Evolutionary conservation across 2,797 vertebrate genomes (phyloP).

Genomic region (Pipistrellus nathusii): DNA sequence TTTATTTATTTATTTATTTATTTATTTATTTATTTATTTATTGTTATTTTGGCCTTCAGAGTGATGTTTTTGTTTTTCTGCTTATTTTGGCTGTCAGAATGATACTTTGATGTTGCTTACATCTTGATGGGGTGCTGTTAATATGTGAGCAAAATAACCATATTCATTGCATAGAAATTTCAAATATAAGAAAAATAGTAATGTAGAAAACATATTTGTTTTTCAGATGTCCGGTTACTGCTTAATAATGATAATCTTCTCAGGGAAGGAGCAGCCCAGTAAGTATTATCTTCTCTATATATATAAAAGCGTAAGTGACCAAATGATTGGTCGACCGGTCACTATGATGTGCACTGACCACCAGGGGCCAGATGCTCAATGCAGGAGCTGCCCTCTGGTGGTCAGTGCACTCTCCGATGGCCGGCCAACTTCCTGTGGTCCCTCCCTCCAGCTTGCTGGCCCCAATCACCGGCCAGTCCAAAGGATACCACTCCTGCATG

Average conservation of each 20-base stretch:
- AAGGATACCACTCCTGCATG: too few species aligned
- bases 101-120: slow-evolving; percentile 56
- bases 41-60: slow-evolving; percentile 57
- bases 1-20: slow-evolving; percentile 49
- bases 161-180: slow-evolving; percentile 47
- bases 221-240: slow-evolving; percentile 96
- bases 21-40: neutral
- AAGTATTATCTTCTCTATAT: slow-evolving; percentile 86
- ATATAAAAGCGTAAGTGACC: too few species aligned
- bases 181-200: slow-evolving; percentile 58
- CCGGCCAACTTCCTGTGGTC: too few species aligned
- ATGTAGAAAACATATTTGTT: slow-evolving; percentile 75
- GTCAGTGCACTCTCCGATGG: too few species aligned
- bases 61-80: slow-evolving; percentile 53
- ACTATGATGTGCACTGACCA: too few species aligned
- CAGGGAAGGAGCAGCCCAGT: slow-evolving; percentile 98
- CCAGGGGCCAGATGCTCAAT: too few species aligned
- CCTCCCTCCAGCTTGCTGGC: too few species aligned
- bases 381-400: too few species aligned
- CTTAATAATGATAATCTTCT: slow-evolving; percentile 98
- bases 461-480: too few species aligned
- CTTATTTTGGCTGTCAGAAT: slow-evolving; percentile 57
- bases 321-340: too few species aligned
- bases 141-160: slow-evolving; percentile 30
- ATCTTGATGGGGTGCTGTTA: neutral